phyloP scores from a whole-genome alignment of 2,888 invertebrate genomes.

The Zygaena filipendulae region DNA sequence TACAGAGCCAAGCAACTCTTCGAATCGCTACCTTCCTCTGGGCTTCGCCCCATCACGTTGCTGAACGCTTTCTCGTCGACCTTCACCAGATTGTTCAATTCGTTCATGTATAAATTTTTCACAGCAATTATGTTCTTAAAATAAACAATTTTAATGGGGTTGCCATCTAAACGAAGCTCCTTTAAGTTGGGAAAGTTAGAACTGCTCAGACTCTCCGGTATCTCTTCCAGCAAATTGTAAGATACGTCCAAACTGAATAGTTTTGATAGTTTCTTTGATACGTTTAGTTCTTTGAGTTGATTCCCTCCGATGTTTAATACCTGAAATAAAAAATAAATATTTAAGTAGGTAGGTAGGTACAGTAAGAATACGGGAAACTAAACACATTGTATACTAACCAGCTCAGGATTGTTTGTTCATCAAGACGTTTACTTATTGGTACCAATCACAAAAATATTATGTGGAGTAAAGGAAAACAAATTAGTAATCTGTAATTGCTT shows the following conservation, averaged over 20 bases:
- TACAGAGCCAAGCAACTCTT: conserved; percentile 55
- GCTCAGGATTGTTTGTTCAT: too few relatives aligned
- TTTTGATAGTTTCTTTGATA: conserved; percentile 45
- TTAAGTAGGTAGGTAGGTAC: too few relatives aligned
- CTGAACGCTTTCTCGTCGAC: conserved; percentile 57
- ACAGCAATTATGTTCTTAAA: conserved; percentile 55
- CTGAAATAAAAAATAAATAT: conserved; percentile 37
- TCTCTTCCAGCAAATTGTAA: conserved; percentile 47
- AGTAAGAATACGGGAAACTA: too few relatives aligned
- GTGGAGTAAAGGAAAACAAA: too few relatives aligned
- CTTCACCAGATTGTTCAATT: conserved; percentile 33
- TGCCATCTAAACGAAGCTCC: conserved; percentile 60
- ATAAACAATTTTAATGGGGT: conserved; percentile 54
- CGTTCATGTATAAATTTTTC: conserved; percentile 49
- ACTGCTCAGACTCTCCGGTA: conserved; percentile 51
- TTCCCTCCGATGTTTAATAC: conserved; percentile 53
- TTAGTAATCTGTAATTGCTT: too few relatives aligned
- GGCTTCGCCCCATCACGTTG: conserved; percentile 46
- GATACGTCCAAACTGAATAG: conserved; percentile 61
- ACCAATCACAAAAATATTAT: too few relatives aligned
- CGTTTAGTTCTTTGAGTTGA: conserved; percentile 48
- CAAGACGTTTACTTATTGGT: too few relatives aligned
- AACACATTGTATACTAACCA: too few relatives aligned
- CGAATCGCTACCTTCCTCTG: conserved; percentile 27
- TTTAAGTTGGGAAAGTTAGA: conserved; percentile 55